Conservation (phyloP, 1,140 invertebrate species). For the Orius insidiosus region DNA sequence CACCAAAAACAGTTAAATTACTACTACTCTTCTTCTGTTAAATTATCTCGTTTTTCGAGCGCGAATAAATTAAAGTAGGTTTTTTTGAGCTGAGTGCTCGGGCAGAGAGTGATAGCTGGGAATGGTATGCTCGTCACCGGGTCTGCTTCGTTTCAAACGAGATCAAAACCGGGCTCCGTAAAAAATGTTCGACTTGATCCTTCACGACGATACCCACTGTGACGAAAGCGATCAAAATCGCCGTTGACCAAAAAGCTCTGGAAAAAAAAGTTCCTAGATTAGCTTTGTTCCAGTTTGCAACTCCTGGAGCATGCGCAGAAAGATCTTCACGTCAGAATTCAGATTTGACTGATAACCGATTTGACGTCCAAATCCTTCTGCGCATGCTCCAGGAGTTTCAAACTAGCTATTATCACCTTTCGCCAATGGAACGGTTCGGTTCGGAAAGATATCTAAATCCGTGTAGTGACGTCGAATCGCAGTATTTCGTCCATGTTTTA, state of each 20-base stretch:
- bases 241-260: constrained; percentile 14
- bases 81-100: not conserved
- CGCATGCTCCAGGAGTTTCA: too few species aligned
- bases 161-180: constrained; percentile 10
- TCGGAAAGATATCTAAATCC: constrained; percentile 8
- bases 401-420: too few species aligned
- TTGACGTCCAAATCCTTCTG: too few species aligned
- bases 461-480: constrained; percentile 4
- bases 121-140: constrained; percentile 11
- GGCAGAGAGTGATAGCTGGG: constrained; percentile 16
- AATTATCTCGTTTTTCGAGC: not conserved
- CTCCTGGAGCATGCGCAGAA: too few species aligned
- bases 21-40: not conserved
- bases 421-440: not conserved
- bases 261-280: not conserved
- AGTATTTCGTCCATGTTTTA: not conserved
- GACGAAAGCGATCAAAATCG: constrained; percentile 5
- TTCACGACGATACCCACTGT: not conserved
- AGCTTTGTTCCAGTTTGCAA: too few species aligned
- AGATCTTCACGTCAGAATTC: too few species aligned
- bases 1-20: too few species aligned
- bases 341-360: too few species aligned
- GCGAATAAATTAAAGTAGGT: not conserved
- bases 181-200: constrained; percentile 1
- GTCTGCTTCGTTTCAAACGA: constrained; percentile 13